A percentile compares a stretch with the other conserved stretches of the same genome.
Evolutionary conservation across 2,113 vertebrate genomes (phyloP).

Genomic region (Gulo gulo): DNA sequence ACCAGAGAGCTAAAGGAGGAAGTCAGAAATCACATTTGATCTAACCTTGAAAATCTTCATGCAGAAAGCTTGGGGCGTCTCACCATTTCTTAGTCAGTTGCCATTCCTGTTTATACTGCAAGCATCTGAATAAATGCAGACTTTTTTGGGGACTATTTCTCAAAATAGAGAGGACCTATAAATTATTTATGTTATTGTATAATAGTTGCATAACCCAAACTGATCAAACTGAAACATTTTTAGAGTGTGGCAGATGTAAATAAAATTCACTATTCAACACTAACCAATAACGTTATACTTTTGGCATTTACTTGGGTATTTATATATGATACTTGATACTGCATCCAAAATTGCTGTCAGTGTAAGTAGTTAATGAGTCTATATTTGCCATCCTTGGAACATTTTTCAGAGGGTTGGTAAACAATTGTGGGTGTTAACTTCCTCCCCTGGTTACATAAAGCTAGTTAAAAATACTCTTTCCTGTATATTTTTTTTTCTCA

Average conservation of each 20-base stretch:
- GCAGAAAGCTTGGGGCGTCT: not conserved
- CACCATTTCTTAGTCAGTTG: not conserved
- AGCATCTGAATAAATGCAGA: not conserved
- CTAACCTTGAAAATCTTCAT: not conserved
- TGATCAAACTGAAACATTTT: constrained; percentile 56
- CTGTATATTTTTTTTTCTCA: not conserved
- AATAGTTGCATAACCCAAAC: constrained; percentile 50
- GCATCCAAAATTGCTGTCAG: not conserved
- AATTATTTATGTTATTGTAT: constrained; percentile 69
- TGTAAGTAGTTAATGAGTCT: not conserved
- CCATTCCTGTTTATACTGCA: not conserved
- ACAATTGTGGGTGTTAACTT: not conserved
- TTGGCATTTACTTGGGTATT: not conserved
- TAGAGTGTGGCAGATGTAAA: constrained; percentile 23
- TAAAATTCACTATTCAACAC: not conserved
- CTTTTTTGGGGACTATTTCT: constrained; percentile 37
- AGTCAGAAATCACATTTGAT: constrained; percentile 23
- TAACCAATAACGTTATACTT: not conserved
- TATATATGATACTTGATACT: not conserved
- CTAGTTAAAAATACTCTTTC: not conserved
- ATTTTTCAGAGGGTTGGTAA: not conserved
- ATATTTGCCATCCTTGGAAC: not conserved
- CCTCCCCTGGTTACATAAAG: not conserved
- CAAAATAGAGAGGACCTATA: constrained; percentile 50
- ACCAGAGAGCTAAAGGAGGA: not conserved